A percentile compares a stretch with the other conserved stretches of the same genome.
These are phyloP conservation scores for Drosophila insularis DNA, from an alignment of 1,140 invertebrate genomes.

Conservation along the genomic window DNA sequence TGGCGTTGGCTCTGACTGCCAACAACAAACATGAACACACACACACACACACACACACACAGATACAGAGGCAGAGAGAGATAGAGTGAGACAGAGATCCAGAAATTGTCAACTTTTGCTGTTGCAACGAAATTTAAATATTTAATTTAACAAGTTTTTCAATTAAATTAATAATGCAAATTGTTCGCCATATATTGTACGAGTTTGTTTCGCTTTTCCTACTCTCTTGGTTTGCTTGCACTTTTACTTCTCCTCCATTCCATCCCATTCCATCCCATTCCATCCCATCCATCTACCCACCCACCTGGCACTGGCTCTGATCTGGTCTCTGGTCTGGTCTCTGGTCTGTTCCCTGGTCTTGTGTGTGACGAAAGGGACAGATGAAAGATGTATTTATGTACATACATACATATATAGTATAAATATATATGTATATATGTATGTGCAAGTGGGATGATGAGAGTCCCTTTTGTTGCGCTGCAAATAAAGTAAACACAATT, in stretches of 20 bases:
- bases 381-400: no score
- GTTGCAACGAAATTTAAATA: conserved; percentile 63
- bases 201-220: conserved; percentile 13
- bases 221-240: conserved; percentile 10
- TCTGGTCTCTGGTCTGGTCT: conserved; percentile 1
- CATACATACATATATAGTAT: no score
- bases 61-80: neutral
- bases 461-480: conserved; percentile 38
- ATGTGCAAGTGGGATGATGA: conserved; percentile 14
- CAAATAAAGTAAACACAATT: conserved; percentile 50
- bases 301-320: neutral
- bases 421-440: neutral
- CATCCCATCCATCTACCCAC: no score
- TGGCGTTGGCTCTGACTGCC: conserved; percentile 15
- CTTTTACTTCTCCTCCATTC: neutral
- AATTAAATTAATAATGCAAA: conserved; percentile 74
- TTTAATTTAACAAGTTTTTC: conserved; percentile 76
- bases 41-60: neutral
- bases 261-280: no score
- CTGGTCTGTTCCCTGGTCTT: neutral
- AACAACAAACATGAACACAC: neutral
- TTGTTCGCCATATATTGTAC: conserved; percentile 34
- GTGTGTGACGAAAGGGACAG: neutral
- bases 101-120: conserved; percentile 28
- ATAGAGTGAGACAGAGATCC: neutral